These are phyloP conservation scores for Galeopsomyia nigrocyanea DNA, from an alignment of 2,888 invertebrate genomes.

Conservation along the genomic window DNA sequence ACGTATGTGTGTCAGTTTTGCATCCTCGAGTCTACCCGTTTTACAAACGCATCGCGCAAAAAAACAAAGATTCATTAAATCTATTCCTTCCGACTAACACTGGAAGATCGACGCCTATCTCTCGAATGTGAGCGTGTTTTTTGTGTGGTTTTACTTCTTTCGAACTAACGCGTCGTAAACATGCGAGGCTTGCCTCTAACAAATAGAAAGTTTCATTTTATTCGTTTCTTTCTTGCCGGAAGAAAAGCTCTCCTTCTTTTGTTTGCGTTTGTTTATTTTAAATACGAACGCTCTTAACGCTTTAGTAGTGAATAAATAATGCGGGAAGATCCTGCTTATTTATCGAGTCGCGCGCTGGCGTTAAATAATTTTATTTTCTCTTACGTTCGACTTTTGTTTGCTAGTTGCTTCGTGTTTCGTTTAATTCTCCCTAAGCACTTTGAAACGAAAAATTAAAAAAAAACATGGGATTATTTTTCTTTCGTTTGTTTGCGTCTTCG, in stretches of 20 bases:
- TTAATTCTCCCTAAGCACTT: constrained; percentile 18
- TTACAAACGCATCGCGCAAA: constrained; percentile 44
- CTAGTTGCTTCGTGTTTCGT: background rate
- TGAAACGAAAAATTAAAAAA: constrained; percentile 41
- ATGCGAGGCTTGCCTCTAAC: constrained; percentile 1
- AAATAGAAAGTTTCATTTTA: constrained; percentile 37
- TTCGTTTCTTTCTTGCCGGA: constrained; percentile 39
- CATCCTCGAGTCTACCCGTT: constrained; percentile 35
- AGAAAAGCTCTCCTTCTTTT: constrained; percentile 45
- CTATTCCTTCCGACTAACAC: constrained; percentile 37
- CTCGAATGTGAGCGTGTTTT: background rate
- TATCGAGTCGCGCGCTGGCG: constrained; percentile 26
- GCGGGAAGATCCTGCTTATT: constrained; percentile 27
- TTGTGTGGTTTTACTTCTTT: background rate
- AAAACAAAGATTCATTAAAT: constrained; percentile 25
- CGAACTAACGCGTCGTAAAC: no score
- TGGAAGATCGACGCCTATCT: constrained; percentile 32
- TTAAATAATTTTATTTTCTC: constrained; percentile 24
- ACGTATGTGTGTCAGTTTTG: constrained; percentile 28
- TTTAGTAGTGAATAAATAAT: constrained; percentile 38
- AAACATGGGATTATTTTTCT: constrained; percentile 24
- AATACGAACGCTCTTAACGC: constrained; percentile 46
- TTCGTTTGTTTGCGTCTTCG: constrained; percentile 13
- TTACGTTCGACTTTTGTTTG: constrained; percentile 25
- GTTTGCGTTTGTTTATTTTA: constrained; percentile 33